phyloP scores from a whole-genome alignment of 2,797 vertebrate genomes.

The Pachyuromys duprasi region DNA sequence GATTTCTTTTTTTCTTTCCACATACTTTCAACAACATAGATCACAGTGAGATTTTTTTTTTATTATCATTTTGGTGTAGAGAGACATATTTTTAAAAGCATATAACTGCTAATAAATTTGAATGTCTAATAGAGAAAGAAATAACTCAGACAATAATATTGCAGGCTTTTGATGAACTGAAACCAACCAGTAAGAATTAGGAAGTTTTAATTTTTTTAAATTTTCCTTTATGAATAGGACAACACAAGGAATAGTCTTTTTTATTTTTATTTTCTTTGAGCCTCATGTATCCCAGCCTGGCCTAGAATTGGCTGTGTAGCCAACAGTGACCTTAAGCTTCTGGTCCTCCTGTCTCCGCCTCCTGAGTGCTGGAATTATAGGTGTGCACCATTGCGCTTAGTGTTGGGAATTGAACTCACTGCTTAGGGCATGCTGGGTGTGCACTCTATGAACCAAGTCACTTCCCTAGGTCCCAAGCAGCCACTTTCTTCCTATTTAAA shows the following conservation, averaged over 20 bases:
- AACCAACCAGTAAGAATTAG: background rate
- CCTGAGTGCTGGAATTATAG: too few relatives aligned
- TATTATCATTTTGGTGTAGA: too few relatives aligned
- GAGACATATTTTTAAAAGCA: background rate
- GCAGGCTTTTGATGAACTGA: background rate
- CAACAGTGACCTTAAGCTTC: too few relatives aligned
- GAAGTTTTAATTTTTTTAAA: background rate
- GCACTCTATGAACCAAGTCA: too few relatives aligned
- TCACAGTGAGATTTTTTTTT: background rate
- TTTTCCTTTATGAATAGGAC: background rate
- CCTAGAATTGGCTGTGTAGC: too few relatives aligned
- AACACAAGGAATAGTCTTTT: background rate
- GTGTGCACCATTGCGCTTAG: too few relatives aligned
- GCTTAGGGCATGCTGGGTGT: too few relatives aligned
- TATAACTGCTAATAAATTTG: background rate
- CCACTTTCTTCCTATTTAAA: background rate
- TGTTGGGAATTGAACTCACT: too few relatives aligned
- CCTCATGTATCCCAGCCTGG: too few relatives aligned
- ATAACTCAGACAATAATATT: background rate
- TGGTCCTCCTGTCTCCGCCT: too few relatives aligned
- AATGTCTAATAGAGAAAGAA: background rate
- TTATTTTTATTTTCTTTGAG: background rate
- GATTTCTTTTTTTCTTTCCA: background rate
- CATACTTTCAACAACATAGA: background rate
- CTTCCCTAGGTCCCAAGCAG: too few relatives aligned